Evolutionary conservation across 64 coral and sea anemone species (phyloP).

Genomic region (Stylophora pistillata): DNA sequence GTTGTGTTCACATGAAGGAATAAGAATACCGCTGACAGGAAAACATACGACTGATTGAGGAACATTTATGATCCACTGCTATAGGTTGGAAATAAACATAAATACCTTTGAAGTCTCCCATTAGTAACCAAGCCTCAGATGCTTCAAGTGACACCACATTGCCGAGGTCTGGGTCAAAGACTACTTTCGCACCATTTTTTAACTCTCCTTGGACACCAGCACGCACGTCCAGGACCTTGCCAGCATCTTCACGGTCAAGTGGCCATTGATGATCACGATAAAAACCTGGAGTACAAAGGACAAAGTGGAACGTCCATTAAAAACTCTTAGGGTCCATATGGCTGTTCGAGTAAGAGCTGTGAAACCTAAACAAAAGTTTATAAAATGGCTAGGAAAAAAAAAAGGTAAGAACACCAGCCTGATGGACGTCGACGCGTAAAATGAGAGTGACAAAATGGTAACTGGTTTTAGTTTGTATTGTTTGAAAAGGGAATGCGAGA

Average conservation of each 20-base stretch:
- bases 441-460: too few species aligned
- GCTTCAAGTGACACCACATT: constrained; percentile 67
- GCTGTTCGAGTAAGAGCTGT: too few species aligned
- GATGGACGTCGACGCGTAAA: too few species aligned
- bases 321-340: too few species aligned
- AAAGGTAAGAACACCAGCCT: too few species aligned
- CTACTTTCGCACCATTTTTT: constrained; percentile 49
- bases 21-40: too few species aligned
- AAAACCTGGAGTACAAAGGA: constrained; percentile 46
- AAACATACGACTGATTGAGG: not conserved
- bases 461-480: too few species aligned
- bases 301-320: too few species aligned
- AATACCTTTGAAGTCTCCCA: constrained; percentile 85
- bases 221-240: constrained; percentile 28
- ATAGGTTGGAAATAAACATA: not conserved
- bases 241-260: constrained; percentile 32
- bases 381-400: too few species aligned
- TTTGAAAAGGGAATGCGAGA: too few species aligned
- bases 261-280: constrained; percentile 83
- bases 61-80: not conserved
- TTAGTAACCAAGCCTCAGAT: constrained; percentile 66
- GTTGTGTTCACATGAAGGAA: too few species aligned
- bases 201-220: constrained; percentile 29
- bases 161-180: constrained; percentile 57
- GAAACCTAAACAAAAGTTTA: too few species aligned